phyloP scores from a whole-genome alignment of 2,113 vertebrate genomes.

The Oncorhynchus kisutch region DNA sequence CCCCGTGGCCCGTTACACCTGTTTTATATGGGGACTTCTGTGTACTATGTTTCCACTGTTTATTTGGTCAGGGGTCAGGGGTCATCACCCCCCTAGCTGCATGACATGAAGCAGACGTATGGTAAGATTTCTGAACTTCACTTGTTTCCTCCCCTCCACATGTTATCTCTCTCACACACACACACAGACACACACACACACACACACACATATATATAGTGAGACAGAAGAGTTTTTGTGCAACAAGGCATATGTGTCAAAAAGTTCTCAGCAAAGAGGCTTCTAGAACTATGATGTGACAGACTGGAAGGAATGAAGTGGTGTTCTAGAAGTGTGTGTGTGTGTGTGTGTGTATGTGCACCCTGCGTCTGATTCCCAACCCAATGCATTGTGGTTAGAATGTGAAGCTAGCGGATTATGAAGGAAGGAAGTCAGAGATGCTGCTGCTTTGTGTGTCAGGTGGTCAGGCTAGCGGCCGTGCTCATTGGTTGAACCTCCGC shows the following conservation, averaged over 20 bases:
- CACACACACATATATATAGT: slow-evolving; percentile 39
- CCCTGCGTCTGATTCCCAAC: slow-evolving; percentile 68
- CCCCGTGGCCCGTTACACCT: slow-evolving; percentile 90
- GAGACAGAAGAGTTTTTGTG: slow-evolving; percentile 70
- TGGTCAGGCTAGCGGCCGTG: slow-evolving; percentile 69
- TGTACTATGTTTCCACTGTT: slow-evolving; percentile 80
- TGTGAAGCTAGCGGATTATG: slow-evolving; percentile 74
- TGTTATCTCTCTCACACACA: slow-evolving; percentile 40
- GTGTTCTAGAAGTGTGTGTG: slow-evolving; percentile 49
- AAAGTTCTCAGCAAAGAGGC: slow-evolving; percentile 74
- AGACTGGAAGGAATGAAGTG: slow-evolving; percentile 60
- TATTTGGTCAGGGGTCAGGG: slow-evolving; percentile 36
- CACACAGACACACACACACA: too few relatives aligned
- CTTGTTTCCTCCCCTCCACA: slow-evolving; percentile 11
- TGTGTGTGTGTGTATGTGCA: background rate
- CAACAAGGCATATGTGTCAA: slow-evolving; percentile 71
- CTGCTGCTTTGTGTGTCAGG: slow-evolving; percentile 74
- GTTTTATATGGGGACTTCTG: slow-evolving; percentile 92
- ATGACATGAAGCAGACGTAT: too few relatives aligned
- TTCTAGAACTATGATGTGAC: slow-evolving; percentile 74
- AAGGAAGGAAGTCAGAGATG: slow-evolving; percentile 70
- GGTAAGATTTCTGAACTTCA: background rate
- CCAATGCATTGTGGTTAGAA: slow-evolving; percentile 76
- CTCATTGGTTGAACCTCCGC: slow-evolving; percentile 69
- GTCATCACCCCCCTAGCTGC: background rate